phyloP scores from a whole-genome alignment of 2,888 invertebrate species.

The Cecidostiba fungosa region DNA sequence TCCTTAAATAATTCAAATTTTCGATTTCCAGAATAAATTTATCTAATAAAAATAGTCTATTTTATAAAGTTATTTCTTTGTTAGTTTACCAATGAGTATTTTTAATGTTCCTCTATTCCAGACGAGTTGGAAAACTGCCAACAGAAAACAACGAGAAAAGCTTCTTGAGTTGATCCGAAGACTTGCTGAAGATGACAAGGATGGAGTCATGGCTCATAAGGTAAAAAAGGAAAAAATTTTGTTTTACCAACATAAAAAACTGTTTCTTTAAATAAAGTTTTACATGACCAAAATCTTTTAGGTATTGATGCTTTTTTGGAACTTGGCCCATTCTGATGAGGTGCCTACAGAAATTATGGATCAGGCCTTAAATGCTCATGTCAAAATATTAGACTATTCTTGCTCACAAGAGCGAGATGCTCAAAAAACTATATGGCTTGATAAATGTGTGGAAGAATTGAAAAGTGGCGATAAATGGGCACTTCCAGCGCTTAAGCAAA shows the following conservation, averaged over 20 bases:
- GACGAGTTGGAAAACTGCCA: slow-evolving; percentile 97
- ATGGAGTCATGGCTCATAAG: slow-evolving; percentile 99
- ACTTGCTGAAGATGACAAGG: slow-evolving; percentile 98
- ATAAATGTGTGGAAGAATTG: slow-evolving; percentile 97
- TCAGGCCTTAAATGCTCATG: slow-evolving; percentile 96
- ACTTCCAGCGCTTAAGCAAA: slow-evolving; percentile 96
- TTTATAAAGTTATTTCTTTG: slow-evolving; percentile 57
- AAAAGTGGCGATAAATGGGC: slow-evolving; percentile 95
- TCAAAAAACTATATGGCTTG: slow-evolving; percentile 97
- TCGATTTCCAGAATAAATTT: neutral
- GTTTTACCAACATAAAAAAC: slow-evolving; percentile 23
- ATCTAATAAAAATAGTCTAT: slow-evolving; percentile 45
- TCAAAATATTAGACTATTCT: slow-evolving; percentile 98
- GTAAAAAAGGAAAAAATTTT: slow-evolving; percentile 78
- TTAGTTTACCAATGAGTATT: slow-evolving; percentile 57
- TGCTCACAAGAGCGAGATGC: slow-evolving; percentile 98
- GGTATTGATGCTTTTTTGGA: slow-evolving; percentile 97
- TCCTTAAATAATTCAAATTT: neutral
- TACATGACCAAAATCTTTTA: slow-evolving; percentile 70
- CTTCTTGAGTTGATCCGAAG: slow-evolving; percentile 96
- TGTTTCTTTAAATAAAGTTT: slow-evolving; percentile 29
- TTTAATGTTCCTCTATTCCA: slow-evolving; percentile 75
- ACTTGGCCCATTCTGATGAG: slow-evolving; percentile 97
- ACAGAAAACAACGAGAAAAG: slow-evolving; percentile 97
- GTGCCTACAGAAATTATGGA: slow-evolving; percentile 98